Conservation (phyloP, 2,888 invertebrate genomes). For the Amphipoea lucens region DNA sequence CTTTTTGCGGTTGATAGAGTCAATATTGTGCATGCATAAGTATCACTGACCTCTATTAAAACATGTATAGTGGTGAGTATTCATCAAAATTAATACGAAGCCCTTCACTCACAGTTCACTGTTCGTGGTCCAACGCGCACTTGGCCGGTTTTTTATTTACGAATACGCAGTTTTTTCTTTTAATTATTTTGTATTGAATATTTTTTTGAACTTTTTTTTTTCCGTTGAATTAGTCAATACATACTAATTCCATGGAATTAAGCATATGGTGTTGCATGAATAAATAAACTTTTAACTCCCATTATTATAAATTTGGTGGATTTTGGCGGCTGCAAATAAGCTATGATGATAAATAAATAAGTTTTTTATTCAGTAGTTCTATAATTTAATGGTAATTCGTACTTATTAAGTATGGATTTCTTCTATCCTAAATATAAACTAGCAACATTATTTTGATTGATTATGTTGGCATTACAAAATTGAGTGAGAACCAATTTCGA, state of each 20-base stretch:
- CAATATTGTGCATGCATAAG: no score
- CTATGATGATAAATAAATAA: background rate
- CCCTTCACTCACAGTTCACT: no score
- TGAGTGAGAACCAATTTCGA: constrained; percentile 36
- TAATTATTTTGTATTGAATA: no score
- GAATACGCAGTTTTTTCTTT: no score
- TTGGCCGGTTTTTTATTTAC: no score
- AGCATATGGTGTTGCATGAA: background rate
- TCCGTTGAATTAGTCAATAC: no score
- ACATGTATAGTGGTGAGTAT: no score
- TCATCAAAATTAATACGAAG: no score
- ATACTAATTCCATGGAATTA: background rate
- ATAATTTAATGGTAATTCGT: background rate
- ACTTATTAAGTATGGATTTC: background rate
- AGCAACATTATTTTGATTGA: constrained; percentile 45
- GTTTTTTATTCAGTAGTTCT: background rate
- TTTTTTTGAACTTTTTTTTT: no score
- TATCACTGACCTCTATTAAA: no score
- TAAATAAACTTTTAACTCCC: background rate
- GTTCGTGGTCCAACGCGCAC: no score
- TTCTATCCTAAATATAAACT: background rate
- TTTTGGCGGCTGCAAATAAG: background rate
- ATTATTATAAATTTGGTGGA: background rate
- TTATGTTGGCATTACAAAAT: constrained; percentile 52
- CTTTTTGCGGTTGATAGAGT: no score